Conservation (phyloP, 1,140 invertebrate species). For the Apis florea region DNA sequence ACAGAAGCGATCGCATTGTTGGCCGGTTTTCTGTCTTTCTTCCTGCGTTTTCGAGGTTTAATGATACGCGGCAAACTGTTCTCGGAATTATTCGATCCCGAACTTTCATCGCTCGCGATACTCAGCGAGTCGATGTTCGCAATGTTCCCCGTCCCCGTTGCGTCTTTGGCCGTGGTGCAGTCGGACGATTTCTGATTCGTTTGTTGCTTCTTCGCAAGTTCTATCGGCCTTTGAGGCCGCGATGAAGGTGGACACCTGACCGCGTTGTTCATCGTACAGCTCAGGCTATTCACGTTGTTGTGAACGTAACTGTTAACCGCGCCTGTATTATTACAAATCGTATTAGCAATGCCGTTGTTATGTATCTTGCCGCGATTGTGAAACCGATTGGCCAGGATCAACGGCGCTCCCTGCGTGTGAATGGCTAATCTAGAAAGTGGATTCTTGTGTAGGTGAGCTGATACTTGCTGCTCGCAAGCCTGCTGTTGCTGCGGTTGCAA, state of each 20-base stretch:
- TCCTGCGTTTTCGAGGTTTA: slow-evolving; percentile 92
- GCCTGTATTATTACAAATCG: not conserved
- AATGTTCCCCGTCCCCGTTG: slow-evolving; percentile 47
- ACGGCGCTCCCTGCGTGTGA: slow-evolving; percentile 88
- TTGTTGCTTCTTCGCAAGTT: slow-evolving; percentile 40
- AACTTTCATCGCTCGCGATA: slow-evolving; percentile 89
- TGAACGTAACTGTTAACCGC: slow-evolving; percentile 32
- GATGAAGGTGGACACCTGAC: slow-evolving; percentile 41
- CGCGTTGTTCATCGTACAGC: slow-evolving; percentile 36
- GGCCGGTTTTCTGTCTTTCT: slow-evolving; percentile 91
- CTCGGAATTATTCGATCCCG: slow-evolving; percentile 86
- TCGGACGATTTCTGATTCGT: slow-evolving; percentile 32
- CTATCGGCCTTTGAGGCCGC: slow-evolving; percentile 57
- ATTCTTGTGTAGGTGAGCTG: slow-evolving; percentile 75
- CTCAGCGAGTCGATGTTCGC: slow-evolving; percentile 84
- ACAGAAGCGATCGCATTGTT: slow-evolving; percentile 68
- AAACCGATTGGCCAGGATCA: slow-evolving; percentile 85
- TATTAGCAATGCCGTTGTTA: slow-evolving; percentile 37
- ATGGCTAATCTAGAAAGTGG: slow-evolving; percentile 85
- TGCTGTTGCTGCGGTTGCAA: slow-evolving; percentile 59
- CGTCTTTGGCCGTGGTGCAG: slow-evolving; percentile 54
- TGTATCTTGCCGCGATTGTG: slow-evolving; percentile 69
- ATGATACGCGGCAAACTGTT: slow-evolving; percentile 92
- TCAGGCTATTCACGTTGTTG: slow-evolving; percentile 16
- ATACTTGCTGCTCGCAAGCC: slow-evolving; percentile 56